Conservation (phyloP, 2,113 vertebrate species). For the Psilopsiagon aurifrons region DNA sequence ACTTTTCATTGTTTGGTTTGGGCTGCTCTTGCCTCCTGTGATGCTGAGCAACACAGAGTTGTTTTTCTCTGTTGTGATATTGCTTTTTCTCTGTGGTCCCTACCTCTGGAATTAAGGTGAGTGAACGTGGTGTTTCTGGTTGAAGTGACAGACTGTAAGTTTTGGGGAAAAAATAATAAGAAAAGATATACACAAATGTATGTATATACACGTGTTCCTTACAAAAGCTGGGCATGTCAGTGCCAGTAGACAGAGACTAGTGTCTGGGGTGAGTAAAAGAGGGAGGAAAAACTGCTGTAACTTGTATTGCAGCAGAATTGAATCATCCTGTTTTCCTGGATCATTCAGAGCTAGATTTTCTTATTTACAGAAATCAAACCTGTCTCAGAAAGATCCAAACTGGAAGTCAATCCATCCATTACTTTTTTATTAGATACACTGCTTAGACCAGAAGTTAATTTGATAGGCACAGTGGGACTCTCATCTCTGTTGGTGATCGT, state of each 20-base stretch:
- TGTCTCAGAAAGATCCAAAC: background rate
- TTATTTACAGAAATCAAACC: background rate
- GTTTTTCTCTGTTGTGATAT: background rate
- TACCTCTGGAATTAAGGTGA: background rate
- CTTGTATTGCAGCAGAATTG: background rate
- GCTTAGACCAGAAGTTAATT: background rate
- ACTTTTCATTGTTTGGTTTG: background rate
- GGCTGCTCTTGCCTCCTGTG: background rate
- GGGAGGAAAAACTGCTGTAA: background rate
- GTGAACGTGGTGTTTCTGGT: background rate
- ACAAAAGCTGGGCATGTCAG: background rate
- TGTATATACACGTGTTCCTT: background rate
- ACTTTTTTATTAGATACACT: background rate
- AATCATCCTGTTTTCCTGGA: background rate
- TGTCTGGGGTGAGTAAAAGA: background rate
- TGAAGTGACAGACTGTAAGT: background rate
- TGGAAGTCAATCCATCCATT: background rate
- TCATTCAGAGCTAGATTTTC: background rate
- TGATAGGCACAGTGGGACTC: background rate
- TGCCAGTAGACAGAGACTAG: background rate
- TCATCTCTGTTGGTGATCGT: background rate
- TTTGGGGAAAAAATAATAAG: background rate
- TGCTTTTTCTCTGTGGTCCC: background rate
- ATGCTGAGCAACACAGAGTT: background rate
- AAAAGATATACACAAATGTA: background rate